Conservation (phyloP, 2,797 vertebrate species). For the Clarias fuscus region DNA sequence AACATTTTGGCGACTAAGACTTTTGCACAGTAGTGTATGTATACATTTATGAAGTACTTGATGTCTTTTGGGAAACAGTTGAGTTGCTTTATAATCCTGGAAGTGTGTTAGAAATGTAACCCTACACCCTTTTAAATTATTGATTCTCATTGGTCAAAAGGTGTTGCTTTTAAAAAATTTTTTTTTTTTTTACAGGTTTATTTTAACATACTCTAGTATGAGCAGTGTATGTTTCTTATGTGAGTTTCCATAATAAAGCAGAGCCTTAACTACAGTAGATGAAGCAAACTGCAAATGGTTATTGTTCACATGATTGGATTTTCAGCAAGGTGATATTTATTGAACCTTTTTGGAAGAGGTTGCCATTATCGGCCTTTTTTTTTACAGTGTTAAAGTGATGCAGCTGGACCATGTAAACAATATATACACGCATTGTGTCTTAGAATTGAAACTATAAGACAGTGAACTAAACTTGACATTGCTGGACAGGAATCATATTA, state of each 20-base stretch:
- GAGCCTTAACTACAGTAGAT: not conserved
- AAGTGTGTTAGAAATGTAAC: not conserved
- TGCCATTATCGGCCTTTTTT: not conserved
- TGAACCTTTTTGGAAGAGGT: not conserved
- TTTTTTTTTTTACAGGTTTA: not conserved
- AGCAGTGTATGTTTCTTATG: not conserved
- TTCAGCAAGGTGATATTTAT: not conserved
- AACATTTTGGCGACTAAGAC: too few species aligned
- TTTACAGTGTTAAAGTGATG: too few species aligned
- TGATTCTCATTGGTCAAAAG: not conserved
- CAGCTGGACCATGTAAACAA: not conserved
- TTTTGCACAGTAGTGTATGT: too few species aligned
- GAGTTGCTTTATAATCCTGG: not conserved
- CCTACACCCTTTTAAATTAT: not conserved
- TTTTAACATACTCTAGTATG: not conserved
- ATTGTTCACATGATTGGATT: not conserved
- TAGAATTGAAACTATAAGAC: too few species aligned
- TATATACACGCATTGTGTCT: too few species aligned
- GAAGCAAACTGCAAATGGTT: not conserved
- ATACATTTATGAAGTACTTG: too few species aligned
- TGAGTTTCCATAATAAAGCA: not conserved
- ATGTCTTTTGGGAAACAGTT: not conserved
- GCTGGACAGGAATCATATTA: too few species aligned
- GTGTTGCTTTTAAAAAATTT: not conserved
- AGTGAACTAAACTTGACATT: too few species aligned